Evolutionary conservation across 1,140 invertebrate species (phyloP).

Genomic region (Panagrolaimus sp.): DNA sequence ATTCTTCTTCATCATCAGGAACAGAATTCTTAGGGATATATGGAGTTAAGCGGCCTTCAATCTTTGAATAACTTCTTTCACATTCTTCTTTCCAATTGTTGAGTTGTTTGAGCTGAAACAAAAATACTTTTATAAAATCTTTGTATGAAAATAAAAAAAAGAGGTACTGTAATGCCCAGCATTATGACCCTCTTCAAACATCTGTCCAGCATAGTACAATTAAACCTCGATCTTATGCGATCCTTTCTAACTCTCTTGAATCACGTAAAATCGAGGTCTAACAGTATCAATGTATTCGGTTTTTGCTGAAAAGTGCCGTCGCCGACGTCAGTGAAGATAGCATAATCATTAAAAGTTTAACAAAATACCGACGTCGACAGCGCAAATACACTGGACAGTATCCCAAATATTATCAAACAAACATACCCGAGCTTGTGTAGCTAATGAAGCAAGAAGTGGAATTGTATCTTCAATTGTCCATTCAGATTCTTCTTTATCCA

Average conservation of each 20-base stretch:
- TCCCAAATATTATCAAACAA: neutral
- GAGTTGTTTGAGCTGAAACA: conserved; percentile 1
- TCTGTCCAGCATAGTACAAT: no score
- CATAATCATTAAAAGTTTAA: no score
- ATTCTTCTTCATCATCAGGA: neutral
- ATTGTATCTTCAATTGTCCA: neutral
- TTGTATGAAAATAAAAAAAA: no score
- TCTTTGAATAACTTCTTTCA: neutral
- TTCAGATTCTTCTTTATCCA: neutral
- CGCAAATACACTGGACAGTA: neutral
- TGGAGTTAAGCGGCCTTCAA: neutral
- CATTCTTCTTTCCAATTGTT: neutral
- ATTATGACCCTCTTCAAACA: no score
- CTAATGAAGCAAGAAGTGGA: neutral
- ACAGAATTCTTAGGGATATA: neutral
- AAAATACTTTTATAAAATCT: no score
- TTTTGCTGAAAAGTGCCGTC: no score
- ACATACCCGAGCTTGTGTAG: neutral
- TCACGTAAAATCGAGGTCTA: no score
- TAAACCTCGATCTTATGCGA: no score
- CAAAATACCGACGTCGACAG: neutral
- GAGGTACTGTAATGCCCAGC: no score
- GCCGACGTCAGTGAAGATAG: no score
- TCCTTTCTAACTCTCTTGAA: no score
- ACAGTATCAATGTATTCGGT: no score